Conservation (phyloP, 2,797 vertebrate genomes). For the Tinamus major region DNA sequence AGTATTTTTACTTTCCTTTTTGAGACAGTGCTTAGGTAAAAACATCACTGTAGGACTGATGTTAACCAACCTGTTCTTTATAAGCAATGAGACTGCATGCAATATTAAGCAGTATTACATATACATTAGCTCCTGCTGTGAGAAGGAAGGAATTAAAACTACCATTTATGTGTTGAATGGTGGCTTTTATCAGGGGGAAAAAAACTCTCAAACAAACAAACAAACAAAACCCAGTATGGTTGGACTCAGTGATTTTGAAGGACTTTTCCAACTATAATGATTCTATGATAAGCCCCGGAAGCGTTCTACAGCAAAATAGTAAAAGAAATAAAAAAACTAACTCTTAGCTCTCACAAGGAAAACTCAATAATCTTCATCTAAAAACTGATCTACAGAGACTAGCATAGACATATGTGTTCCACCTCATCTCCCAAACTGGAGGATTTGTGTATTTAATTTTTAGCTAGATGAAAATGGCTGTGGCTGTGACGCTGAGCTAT, state of each 20-base stretch:
- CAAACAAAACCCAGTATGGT: too few relatives aligned
- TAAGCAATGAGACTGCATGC: not conserved
- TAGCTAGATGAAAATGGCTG: not conserved
- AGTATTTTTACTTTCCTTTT: not conserved
- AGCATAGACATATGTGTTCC: accelerated
- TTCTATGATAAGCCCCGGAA: not conserved
- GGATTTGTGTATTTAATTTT: not conserved
- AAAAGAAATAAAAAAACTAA: not conserved
- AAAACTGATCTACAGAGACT: not conserved
- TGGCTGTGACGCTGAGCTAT: accelerated
- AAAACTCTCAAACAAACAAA: too few relatives aligned
- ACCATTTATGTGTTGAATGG: not conserved
- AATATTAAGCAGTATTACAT: not conserved
- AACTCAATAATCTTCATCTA: not conserved
- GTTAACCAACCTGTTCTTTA: not conserved
- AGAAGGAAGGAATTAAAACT: not conserved
- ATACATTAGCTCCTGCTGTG: not conserved
- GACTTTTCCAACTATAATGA: too few relatives aligned
- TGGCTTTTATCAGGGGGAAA: too few relatives aligned
- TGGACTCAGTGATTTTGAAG: too few relatives aligned
- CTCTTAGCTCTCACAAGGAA: not conserved
- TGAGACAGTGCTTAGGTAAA: not conserved
- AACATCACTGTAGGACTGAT: not conserved
- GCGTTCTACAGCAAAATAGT: not conserved
- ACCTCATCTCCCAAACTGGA: not conserved